These are phyloP conservation scores for Emesis furor DNA, from an alignment of 2,888 invertebrate species.

Conservation along the genomic window DNA sequence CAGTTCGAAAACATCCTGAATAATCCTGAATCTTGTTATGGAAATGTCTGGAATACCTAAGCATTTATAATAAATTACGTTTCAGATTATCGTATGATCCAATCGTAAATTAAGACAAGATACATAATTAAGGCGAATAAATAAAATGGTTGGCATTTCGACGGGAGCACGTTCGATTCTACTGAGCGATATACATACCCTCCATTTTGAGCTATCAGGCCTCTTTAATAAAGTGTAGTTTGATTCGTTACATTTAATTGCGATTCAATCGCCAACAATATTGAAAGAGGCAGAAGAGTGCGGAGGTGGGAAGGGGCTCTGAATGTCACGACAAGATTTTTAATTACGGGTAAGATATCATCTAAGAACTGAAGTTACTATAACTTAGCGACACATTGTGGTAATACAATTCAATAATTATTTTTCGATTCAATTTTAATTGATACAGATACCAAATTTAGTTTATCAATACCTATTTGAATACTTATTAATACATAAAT, in stretches of 20 bases:
- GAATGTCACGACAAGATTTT: slow-evolving; percentile 92
- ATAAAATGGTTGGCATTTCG: slow-evolving; percentile 92
- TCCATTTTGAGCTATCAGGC: slow-evolving; percentile 90
- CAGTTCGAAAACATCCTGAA: slow-evolving; percentile 84
- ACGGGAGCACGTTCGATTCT: slow-evolving; percentile 91
- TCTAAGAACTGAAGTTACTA: slow-evolving; percentile 88
- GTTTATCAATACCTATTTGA: neutral
- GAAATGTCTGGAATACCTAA: slow-evolving; percentile 90
- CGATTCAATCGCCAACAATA: slow-evolving; percentile 92
- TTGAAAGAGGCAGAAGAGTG: slow-evolving; percentile 88
- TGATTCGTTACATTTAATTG: slow-evolving; percentile 90
- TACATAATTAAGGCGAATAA: slow-evolving; percentile 92
- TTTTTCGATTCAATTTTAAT: slow-evolving; percentile 78
- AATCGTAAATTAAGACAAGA: slow-evolving; percentile 92
- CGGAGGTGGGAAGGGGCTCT: slow-evolving; percentile 89
- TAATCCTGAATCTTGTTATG: slow-evolving; percentile 91
- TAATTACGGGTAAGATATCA: slow-evolving; percentile 91
- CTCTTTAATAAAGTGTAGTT: slow-evolving; percentile 91
- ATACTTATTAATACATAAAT: no score
- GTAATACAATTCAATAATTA: slow-evolving; percentile 91
- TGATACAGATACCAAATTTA: slow-evolving; percentile 64
- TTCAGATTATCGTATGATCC: slow-evolving; percentile 92
- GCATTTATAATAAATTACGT: slow-evolving; percentile 91
- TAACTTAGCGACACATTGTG: slow-evolving; percentile 85
- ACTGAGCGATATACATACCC: slow-evolving; percentile 81